phyloP scores from a whole-genome alignment of 2,797 vertebrate genomes.

The Austrolebias charrua region DNA sequence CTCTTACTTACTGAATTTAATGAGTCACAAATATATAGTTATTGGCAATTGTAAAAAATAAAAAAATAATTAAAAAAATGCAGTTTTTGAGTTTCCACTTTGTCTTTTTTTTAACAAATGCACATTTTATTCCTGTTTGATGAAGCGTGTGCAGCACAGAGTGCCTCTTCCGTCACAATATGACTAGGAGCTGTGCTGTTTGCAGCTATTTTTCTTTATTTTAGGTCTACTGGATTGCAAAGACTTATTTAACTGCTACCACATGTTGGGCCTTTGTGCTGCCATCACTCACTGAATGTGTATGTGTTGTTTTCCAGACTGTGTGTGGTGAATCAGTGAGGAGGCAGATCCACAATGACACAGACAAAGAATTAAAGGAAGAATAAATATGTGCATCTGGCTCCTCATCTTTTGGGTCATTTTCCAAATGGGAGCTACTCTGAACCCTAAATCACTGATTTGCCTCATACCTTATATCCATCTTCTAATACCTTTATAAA shows the following conservation, averaged over 20 bases:
- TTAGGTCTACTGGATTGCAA: slow-evolving; percentile 54
- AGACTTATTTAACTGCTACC: slow-evolving; percentile 60
- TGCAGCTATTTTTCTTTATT: slow-evolving; percentile 38
- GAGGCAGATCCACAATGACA: slow-evolving; percentile 32
- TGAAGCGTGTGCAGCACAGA: slow-evolving; percentile 1
- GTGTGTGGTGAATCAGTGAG: slow-evolving; percentile 45
- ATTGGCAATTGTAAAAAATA: slow-evolving; percentile 18
- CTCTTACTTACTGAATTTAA: slow-evolving; percentile 38
- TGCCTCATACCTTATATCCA: not conserved
- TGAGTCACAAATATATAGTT: slow-evolving; percentile 26
- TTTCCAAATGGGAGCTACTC: slow-evolving; percentile 18
- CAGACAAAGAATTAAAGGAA: slow-evolving; percentile 26
- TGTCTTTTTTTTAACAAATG: slow-evolving; percentile 5
- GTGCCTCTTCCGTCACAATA: slow-evolving; percentile 18
- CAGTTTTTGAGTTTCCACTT: not conserved
- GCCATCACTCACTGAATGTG: slow-evolving; percentile 57
- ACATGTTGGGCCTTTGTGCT: slow-evolving; percentile 63
- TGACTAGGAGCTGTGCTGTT: slow-evolving; percentile 33
- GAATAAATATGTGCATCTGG: slow-evolving; percentile 13
- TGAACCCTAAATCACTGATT: slow-evolving; percentile 10
- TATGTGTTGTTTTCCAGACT: slow-evolving; percentile 66
- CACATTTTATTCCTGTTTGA: slow-evolving; percentile 3
- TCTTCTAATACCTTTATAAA: slow-evolving; percentile 17
- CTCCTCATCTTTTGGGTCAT: slow-evolving; percentile 9
- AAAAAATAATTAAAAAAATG: slow-evolving; percentile 19